Conservation (phyloP, 2,888 invertebrate genomes). For the Drosophila pseudotalamancana region DNA sequence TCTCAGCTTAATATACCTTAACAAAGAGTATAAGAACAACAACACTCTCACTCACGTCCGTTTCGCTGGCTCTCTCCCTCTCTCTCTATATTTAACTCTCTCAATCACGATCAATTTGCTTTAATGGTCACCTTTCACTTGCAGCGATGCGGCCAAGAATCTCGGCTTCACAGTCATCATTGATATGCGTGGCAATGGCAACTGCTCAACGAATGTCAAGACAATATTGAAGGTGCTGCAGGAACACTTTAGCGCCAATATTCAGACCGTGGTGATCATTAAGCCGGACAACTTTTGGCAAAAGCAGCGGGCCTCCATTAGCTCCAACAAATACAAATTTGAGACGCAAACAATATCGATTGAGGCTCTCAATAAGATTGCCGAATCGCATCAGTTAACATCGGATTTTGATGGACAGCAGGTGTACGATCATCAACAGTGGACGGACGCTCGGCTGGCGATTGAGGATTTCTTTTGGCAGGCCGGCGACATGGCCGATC, state of each 20-base stretch:
- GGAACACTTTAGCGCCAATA: slow-evolving; percentile 96
- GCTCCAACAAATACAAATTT: slow-evolving; percentile 99
- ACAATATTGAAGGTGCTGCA: slow-evolving; percentile 98
- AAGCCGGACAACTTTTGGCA: slow-evolving; percentile 99
- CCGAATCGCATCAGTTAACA: slow-evolving; percentile 96
- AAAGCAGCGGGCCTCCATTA: slow-evolving; percentile 98
- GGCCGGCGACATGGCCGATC: slow-evolving; percentile 95
- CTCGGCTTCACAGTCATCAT: slow-evolving; percentile 97
- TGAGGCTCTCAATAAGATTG: slow-evolving; percentile 96
- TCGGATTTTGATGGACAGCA: slow-evolving; percentile 96
- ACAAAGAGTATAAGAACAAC: slow-evolving; percentile 24
- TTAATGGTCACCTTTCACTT: slow-evolving; percentile 64
- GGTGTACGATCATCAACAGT: slow-evolving; percentile 97
- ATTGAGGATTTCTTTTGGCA: slow-evolving; percentile 98
- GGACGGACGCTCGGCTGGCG: slow-evolving; percentile 97
- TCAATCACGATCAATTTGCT: slow-evolving; percentile 12
- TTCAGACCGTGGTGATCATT: slow-evolving; percentile 97
- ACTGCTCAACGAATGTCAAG: slow-evolving; percentile 96
- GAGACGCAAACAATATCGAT: slow-evolving; percentile 99
- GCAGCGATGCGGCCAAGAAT: slow-evolving; percentile 85
- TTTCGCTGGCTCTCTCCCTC: background rate
- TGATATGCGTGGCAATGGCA: slow-evolving; percentile 96
- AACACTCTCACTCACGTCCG: slow-evolving; percentile 74
- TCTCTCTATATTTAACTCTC: background rate
- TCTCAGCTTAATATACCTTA: background rate